phyloP scores from a whole-genome alignment of 2,113 vertebrate genomes.

The Canis aureus region DNA sequence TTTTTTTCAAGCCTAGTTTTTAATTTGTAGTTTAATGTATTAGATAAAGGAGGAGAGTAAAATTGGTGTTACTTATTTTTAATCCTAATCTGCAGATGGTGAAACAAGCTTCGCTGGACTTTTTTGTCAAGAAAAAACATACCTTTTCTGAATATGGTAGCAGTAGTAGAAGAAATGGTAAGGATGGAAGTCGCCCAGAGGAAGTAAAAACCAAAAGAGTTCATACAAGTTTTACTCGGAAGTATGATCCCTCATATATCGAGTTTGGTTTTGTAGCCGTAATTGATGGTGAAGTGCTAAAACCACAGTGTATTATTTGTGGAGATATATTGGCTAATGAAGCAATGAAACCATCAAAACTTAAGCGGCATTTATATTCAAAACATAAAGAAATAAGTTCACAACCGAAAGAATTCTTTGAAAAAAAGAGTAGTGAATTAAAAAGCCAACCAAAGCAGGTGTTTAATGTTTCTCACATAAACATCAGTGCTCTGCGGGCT shows the following conservation, averaged over 20 bases:
- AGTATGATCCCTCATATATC: conserved; percentile 60
- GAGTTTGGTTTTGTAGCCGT: conserved; percentile 61
- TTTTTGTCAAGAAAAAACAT: conserved; percentile 58
- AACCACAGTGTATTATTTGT: conserved; percentile 67
- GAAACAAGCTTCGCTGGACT: conserved; percentile 54
- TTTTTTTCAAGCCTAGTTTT: conserved; percentile 32
- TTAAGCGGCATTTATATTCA: conserved; percentile 69
- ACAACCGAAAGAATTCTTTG: conserved; percentile 66
- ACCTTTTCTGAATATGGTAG: background rate
- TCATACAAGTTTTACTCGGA: conserved; percentile 18
- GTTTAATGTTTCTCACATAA: conserved; percentile 43
- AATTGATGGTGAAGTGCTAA: conserved; percentile 47
- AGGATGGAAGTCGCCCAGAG: background rate
- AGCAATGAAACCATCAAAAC: conserved; percentile 71
- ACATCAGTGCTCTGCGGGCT: conserved; percentile 52
- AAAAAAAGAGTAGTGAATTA: conserved; percentile 61
- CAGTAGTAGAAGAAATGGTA: conserved; percentile 10
- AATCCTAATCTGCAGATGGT: conserved; percentile 59
- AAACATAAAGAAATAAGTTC: conserved; percentile 69
- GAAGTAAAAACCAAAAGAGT: conserved; percentile 12
- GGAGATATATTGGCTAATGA: conserved; percentile 67
- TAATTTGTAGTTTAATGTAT: conserved; percentile 10
- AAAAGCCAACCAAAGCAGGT: conserved; percentile 47
- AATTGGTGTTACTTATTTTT: conserved; percentile 44
- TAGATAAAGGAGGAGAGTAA: background rate